These are phyloP conservation scores for Potamarius usumacintae DNA, from an alignment of 2,113 vertebrate species.

Conservation along the genomic window DNA sequence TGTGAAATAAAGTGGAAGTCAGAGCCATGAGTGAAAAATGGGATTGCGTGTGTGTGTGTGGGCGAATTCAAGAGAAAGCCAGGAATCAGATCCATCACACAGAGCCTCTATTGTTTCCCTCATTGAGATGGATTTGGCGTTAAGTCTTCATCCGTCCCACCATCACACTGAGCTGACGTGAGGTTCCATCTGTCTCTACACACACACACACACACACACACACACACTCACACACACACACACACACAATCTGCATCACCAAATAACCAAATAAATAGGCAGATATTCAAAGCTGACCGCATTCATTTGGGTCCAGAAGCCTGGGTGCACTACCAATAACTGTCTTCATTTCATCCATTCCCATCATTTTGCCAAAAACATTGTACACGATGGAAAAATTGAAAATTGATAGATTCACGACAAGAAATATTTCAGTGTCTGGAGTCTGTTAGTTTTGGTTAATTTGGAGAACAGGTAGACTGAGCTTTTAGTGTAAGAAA, in stretches of 20 bases:
- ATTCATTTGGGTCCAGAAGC: neutral
- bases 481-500: neutral
- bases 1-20: slow-evolving; percentile 27
- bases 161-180: slow-evolving; percentile 34
- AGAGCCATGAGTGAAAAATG: neutral
- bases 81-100: slow-evolving; percentile 31
- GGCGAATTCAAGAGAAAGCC: slow-evolving; percentile 14
- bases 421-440: neutral
- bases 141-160: slow-evolving; percentile 41
- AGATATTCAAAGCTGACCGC: slow-evolving; percentile 1
- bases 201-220: slow-evolving; percentile 31
- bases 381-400: neutral
- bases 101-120: slow-evolving; percentile 33
- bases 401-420: neutral
- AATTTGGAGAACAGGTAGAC: neutral
- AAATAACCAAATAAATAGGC: slow-evolving; percentile 7
- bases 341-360: neutral
- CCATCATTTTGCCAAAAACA: neutral
- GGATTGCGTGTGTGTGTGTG: slow-evolving; percentile 34
- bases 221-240: slow-evolving; percentile 26
- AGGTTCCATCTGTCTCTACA: slow-evolving; percentile 32
- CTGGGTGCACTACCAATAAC: neutral
- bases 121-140: slow-evolving; percentile 41
- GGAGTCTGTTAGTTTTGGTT: neutral
- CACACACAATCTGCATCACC: slow-evolving; percentile 22